These are phyloP conservation scores for Odontocerum albicorne DNA, from an alignment of 2,888 invertebrate genomes.

Conservation along the genomic window DNA sequence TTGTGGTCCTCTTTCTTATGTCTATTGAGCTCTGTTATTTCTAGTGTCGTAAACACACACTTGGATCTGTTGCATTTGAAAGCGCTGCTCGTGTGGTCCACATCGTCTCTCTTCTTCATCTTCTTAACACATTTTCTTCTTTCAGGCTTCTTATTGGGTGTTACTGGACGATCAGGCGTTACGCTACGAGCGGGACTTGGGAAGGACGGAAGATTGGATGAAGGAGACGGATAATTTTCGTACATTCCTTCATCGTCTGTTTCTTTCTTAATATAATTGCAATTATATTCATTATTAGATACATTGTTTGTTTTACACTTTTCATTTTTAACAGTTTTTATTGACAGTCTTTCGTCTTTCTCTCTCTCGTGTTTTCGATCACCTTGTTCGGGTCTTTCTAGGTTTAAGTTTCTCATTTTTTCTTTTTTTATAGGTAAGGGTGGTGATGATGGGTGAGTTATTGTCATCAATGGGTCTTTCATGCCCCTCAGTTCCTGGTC, in stretches of 20 bases:
- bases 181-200: constrained; percentile 6
- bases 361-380: constrained; percentile 6
- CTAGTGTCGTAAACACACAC: constrained; percentile 22
- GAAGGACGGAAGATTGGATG: no score
- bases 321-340: no score
- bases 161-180: constrained; percentile 6
- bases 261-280: constrained; percentile 12
- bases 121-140: no score
- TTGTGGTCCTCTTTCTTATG: constrained; percentile 31
- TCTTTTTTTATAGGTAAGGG: background rate
- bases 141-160: constrained; percentile 20
- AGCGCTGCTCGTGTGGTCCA: background rate
- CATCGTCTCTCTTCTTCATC: constrained; percentile 14
- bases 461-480: background rate
- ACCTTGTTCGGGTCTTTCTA: background rate
- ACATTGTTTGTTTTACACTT: no score
- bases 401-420: background rate
- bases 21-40: constrained; percentile 20
- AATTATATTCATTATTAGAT: background rate
- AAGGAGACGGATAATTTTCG: constrained; percentile 3
- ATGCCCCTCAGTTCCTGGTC: background rate
- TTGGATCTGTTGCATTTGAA: constrained; percentile 29
- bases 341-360: background rate
- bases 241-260: constrained; percentile 9
- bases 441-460: background rate